Evolutionary conservation across 2,888 invertebrate species (phyloP).

Genomic region (Drosophila limbata): DNA sequence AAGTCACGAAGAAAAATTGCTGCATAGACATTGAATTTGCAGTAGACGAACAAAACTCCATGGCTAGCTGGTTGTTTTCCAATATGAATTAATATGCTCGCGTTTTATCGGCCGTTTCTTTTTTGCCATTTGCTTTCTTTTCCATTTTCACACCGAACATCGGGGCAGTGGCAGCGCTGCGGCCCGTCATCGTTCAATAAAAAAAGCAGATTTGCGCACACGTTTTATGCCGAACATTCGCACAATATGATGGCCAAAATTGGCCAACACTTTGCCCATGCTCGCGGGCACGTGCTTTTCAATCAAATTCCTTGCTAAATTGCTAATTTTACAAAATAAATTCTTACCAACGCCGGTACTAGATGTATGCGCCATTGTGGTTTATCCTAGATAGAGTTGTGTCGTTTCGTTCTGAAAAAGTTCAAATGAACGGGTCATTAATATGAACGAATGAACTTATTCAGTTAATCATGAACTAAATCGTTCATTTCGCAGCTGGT

Average conservation of each 20-base stretch:
- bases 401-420: no score
- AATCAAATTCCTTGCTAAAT: conserved; percentile 52
- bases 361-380: conserved; percentile 93
- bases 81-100: conserved; percentile 49
- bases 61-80: conserved; percentile 27
- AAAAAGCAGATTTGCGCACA: conserved; percentile 49
- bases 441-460: no score
- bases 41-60: conserved; percentile 6
- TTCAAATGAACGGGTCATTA: no score
- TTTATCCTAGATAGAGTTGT: conserved; percentile 55
- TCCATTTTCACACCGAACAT: conserved; percentile 65
- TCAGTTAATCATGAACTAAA: no score
- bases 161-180: conserved; percentile 46
- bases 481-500: no score
- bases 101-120: conserved; percentile 65
- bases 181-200: conserved; percentile 62
- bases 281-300: conserved; percentile 36
- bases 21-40: conserved; percentile 47
- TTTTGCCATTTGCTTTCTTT: conserved; percentile 70
- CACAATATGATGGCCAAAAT: conserved; percentile 36
- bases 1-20: conserved; percentile 72
- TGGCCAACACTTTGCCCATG: conserved; percentile 6
- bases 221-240: conserved; percentile 39
- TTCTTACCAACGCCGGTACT: conserved; percentile 95
- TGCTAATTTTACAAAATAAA: conserved; percentile 67